Base-by-base conservation (phyloP, 1,140 invertebrate species). In the Pogonomyrmex californicus region DNA sequence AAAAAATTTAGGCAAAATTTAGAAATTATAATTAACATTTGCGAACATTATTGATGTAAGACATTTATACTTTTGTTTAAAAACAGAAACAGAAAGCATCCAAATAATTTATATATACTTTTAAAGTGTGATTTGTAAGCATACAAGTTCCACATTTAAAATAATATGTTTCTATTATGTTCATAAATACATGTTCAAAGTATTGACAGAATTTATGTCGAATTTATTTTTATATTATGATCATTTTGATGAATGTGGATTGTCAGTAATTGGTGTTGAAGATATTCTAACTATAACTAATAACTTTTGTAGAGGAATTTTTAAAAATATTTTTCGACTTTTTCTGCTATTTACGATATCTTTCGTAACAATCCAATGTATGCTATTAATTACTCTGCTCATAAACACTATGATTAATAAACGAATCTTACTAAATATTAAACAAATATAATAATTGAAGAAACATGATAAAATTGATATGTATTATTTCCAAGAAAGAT, bases 271-370 rank as follows among this genome's bases (percentile, higher is more conserved):
- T 44, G 30, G 30, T 81, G 14, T 36, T 58, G 71, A 54, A 58
- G 41, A n/a, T 71, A 44, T 73, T 83, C 1, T 1, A 66, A 66
- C n/a, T 47, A 75, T 10, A 79, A 79, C n/a, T 68, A 79, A 23
- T 23, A 23, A 79, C 17, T n/a, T 14, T 83, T 83, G 68, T 62
- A 73, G 65, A 73, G 33, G 66, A 41, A 47, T 60, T 60, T 83
- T 83, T 30, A 83, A 83, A 83, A 73, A 83, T 82, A 82, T 82
- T 5, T 49, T 47, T 73, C 41, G 6, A 78, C 33, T 79, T 65
- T 79, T 65, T 66, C n/a, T 30, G 23, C 14, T 49, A 56, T 33
- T 44, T 51, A 47, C 9, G n/a, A 51, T 66, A 49, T 44, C 38
- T 54, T 56, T 73, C 12, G 17, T 60, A 36, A 83, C 17, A 83